A percentile compares a stretch with the other conserved stretches of the same genome.
Evolutionary conservation across 2,888 invertebrate species (phyloP).

Genomic region (Pseudanteris insignis): DNA sequence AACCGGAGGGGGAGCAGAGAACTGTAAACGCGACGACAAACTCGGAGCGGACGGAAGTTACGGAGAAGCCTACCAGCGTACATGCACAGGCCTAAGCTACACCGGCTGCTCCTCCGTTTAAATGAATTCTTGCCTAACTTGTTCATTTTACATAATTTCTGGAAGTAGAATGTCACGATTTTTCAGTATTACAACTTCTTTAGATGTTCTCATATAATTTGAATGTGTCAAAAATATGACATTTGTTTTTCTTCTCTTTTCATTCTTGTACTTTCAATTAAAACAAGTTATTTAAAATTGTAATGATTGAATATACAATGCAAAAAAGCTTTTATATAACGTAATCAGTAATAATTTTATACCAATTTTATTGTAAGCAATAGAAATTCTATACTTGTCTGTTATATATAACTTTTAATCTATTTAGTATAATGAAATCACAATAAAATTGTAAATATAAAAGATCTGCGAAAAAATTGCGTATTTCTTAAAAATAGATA

Average conservation of each 20-base stretch:
- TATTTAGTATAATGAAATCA: background rate
- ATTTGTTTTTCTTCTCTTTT: constrained; percentile 1
- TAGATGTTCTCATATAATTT: constrained; percentile 13
- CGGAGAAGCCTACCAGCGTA: constrained; percentile 65
- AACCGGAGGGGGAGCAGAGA: constrained; percentile 64
- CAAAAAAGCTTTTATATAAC: constrained; percentile 1
- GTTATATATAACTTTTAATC: constrained; percentile 8
- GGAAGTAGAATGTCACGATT: constrained; percentile 16
- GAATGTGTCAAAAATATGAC: background rate
- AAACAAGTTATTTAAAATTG: no score
- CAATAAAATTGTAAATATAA: constrained; percentile 14
- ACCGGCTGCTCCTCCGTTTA: constrained; percentile 62
- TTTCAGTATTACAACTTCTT: constrained; percentile 38
- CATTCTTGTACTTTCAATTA: background rate
- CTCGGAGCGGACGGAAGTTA: constrained; percentile 58
- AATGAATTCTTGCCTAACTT: constrained; percentile 29
- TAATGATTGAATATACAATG: constrained; percentile 11
- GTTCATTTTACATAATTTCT: constrained; percentile 20
- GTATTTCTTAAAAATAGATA: background rate
- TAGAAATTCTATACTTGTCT: constrained; percentile 6
- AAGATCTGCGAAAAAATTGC: background rate
- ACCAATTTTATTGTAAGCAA: constrained; percentile 24
- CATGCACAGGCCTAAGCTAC: constrained; percentile 65
- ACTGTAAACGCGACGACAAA: constrained; percentile 62
- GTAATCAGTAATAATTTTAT: constrained; percentile 3